Conservation (phyloP, 2,113 vertebrate genomes). For the cat (Felis catus) region F.catus_Fca126_mat1.0 CM031421.1:67313001-67313500, state of each 20-base stretch:
- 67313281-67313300: conserved; percentile 91
- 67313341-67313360: conserved; percentile 85
- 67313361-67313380: conserved; percentile 90
- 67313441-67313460: conserved; percentile 92
- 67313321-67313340: conserved; percentile 89
- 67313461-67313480: conserved; percentile 95
- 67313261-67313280: conserved; percentile 91
- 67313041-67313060: conserved; percentile 92
- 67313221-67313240: conserved; percentile 90
- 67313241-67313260: conserved; percentile 91
- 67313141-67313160: conserved; percentile 91
- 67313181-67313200: conserved; percentile 88
- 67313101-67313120: conserved; percentile 97
- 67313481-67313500: conserved; percentile 97
- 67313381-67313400: conserved; percentile 92
- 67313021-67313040: conserved; percentile 92
- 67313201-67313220: conserved; percentile 87
- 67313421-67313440: conserved; percentile 89
- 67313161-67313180: conserved; percentile 89
- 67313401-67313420: conserved; percentile 94
- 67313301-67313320: conserved; percentile 91
- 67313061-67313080: conserved; percentile 92
- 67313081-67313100: conserved; percentile 97
- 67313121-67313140: conserved; percentile 95
- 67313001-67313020: conserved; percentile 97